Conservation (phyloP, 2,888 invertebrate species). For the Hyles lineata region DNA sequence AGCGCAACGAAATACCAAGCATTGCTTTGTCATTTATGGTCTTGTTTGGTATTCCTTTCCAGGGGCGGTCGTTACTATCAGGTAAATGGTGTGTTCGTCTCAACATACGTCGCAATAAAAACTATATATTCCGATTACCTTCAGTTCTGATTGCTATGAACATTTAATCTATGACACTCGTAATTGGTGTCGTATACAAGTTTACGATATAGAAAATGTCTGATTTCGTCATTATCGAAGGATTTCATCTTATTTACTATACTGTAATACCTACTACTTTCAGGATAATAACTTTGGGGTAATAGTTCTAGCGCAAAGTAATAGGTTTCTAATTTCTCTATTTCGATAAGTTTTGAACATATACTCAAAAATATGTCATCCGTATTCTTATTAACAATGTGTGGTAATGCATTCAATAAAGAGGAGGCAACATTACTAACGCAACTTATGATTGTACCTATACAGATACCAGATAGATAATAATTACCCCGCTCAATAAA, state of each 20-base stretch:
- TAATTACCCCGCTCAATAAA: slow-evolving; percentile 38
- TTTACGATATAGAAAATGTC: slow-evolving; percentile 44
- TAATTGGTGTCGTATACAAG: slow-evolving; percentile 35
- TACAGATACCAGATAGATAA: slow-evolving; percentile 11
- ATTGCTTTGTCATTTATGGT: too few relatives aligned
- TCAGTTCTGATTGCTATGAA: too few relatives aligned
- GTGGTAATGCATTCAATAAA: background rate
- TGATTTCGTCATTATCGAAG: slow-evolving; percentile 46
- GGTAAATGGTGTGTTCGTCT: too few relatives aligned
- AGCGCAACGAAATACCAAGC: too few relatives aligned
- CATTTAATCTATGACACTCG: background rate
- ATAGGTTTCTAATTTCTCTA: slow-evolving; percentile 41
- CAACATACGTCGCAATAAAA: too few relatives aligned
- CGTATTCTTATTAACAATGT: background rate
- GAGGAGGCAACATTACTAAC: background rate
- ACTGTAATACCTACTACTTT: slow-evolving; percentile 15
- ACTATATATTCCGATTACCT: too few relatives aligned
- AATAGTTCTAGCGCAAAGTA: slow-evolving; percentile 48
- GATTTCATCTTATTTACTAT: slow-evolving; percentile 44
- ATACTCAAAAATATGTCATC: slow-evolving; percentile 33
- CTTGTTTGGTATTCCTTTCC: too few relatives aligned
- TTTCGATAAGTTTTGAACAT: slow-evolving; percentile 31
- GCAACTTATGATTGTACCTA: background rate
- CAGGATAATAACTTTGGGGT: slow-evolving; percentile 35
- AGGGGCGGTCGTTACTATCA: too few relatives aligned